These are phyloP conservation scores for Zaprionus nigranus DNA, from an alignment of 1,140 invertebrate genomes.

Conservation along the genomic window DNA sequence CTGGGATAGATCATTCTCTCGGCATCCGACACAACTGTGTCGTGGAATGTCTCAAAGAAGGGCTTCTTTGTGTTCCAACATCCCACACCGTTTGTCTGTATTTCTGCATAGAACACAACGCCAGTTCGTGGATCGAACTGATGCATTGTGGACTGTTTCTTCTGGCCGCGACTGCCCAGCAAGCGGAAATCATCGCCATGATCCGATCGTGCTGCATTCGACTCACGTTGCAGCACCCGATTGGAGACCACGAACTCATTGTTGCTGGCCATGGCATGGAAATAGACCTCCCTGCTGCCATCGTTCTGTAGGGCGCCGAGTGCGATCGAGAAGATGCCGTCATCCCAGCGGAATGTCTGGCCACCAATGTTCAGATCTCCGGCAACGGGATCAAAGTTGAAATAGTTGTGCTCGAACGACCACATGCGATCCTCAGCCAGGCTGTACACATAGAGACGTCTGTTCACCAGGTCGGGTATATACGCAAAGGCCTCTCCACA, in stretches of 20 bases:
- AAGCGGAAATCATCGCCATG: conserved; percentile 86
- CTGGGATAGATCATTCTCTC: conserved; percentile 88
- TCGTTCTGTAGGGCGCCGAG: conserved; percentile 86
- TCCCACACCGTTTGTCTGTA: conserved; percentile 88
- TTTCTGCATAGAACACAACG: conserved; percentile 88
- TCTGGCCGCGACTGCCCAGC: conserved; percentile 87
- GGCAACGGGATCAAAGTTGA: conserved; percentile 88
- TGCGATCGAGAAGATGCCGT: conserved; percentile 89
- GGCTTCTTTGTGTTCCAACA: conserved; percentile 88
- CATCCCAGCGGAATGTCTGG: conserved; percentile 89
- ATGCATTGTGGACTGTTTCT: conserved; percentile 88
- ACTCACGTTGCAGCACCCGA: conserved; percentile 87
- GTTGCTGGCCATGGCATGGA: conserved; percentile 88
- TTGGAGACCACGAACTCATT: conserved; percentile 89
- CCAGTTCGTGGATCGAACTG: conserved; percentile 86
- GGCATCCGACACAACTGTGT: conserved; percentile 86
- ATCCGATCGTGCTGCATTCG: conserved; percentile 86
- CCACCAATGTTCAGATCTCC: conserved; percentile 89
- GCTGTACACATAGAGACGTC: conserved; percentile 89
- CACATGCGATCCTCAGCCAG: conserved; percentile 87
- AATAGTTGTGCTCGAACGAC: conserved; percentile 90
- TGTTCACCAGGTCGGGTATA: conserved; percentile 89
- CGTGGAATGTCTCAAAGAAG: conserved; percentile 86
- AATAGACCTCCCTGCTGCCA: conserved; percentile 87
- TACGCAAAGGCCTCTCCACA: conserved; percentile 90